These are phyloP conservation scores for Acholoe squamosa DNA, from an alignment of 2,888 invertebrate species.

Conservation along the genomic window DNA sequence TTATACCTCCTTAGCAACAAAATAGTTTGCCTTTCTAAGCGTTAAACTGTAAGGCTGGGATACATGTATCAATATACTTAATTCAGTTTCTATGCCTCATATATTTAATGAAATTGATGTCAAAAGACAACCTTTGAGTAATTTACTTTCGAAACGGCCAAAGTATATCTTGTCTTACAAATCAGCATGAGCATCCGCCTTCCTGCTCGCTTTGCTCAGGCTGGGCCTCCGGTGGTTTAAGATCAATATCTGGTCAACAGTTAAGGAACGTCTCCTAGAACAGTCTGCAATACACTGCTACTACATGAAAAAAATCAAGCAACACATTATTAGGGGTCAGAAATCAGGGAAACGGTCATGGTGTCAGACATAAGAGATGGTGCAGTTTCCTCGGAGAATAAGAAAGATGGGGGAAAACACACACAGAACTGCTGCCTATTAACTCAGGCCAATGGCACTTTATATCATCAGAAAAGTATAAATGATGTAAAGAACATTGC, in stretches of 20 bases:
- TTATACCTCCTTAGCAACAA: background rate
- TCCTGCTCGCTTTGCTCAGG: conserved; percentile 61
- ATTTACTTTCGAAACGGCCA: conserved; percentile 12
- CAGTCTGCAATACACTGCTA: background rate
- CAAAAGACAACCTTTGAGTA: no score
- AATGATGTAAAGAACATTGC: conserved; percentile 28
- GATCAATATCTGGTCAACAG: conserved; percentile 59
- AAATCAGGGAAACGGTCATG: background rate
- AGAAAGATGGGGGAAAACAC: background rate
- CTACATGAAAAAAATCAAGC: background rate
- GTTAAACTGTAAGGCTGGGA: no score
- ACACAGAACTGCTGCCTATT: conserved; percentile 6
- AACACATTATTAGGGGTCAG: no score
- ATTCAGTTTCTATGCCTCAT: no score
- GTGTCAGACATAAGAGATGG: background rate
- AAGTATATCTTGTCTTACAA: background rate
- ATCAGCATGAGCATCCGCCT: conserved; percentile 64
- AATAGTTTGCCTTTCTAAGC: no score
- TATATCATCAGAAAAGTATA: background rate
- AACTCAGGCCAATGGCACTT: conserved; percentile 30
- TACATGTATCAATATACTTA: no score
- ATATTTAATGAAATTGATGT: no score
- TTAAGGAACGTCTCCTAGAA: conserved; percentile 39
- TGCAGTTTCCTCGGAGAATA: background rate
- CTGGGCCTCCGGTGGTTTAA: conserved; percentile 61